Base-by-base conservation (phyloP, 92 coral and sea anemone species). In the Zoanthus sociatus region DNA sequence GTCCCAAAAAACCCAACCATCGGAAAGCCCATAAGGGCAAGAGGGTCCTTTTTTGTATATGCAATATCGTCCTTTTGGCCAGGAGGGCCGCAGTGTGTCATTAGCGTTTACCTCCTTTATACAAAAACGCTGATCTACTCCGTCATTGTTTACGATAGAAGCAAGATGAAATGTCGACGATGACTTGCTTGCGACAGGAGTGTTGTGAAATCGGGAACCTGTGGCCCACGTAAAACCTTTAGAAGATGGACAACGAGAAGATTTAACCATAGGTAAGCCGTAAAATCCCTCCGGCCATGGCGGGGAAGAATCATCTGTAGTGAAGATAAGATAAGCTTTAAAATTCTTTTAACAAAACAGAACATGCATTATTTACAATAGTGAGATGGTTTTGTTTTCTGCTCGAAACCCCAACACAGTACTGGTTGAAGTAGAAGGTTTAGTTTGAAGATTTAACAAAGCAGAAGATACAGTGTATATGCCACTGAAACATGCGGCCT, bases 1-100 rank as follows among this genome's bases (percentile, higher is more conserved):
- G 45, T 89, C 89, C 89, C 89, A 89, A 84, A 77, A 78, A 6
- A 89, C 92, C 67, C 87, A 89, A 26, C 92, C 92, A 13, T 83
- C 87, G 37, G 83, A 58, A 21, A 89, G 83, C 55, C 86, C 89
- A 47, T 55, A 44, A 12, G 92, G 92, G 37, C 92, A 89, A 30
- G 75, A 51, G 63, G 50, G 71, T 47, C 92, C 89, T 78, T 85
- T 85, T 61, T 89, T 89, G 77, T 68, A 89, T 61, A 89, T 33
- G 31, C 92, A 89, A 71, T 89, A 89, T 78, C 88, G 79, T 3
- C 92, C 92, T 5, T 10, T 5, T 20, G 92, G 92, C 92, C 92
- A 89, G 56, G 89, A 66, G 45, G 85, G 85, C 63, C 85, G 58
- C 46, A 56, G 46, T 21, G 45, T 5, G 12, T 81, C 85, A 32